Base-by-base conservation (phyloP, 2,888 invertebrate genomes). In the Theodoxus fluviatilis region DNA sequence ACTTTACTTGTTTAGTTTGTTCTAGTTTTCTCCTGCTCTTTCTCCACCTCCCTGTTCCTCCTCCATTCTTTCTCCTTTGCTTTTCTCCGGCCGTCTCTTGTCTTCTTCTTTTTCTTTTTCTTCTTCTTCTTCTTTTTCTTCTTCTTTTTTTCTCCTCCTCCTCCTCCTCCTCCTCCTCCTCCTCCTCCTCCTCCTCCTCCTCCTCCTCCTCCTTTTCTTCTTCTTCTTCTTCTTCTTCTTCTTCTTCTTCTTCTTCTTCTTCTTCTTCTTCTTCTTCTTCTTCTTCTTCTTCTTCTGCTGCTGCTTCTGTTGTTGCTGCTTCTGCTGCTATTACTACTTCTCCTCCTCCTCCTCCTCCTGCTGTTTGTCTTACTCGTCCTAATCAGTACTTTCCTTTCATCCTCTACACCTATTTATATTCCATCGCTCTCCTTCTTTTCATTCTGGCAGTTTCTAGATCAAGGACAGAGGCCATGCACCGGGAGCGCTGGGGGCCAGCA, bases 321-420 rank as follows among this genome's bases (percentile, higher is more conserved):
- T 37, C 37, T 66, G 15, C 35, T 47, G 43, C 38, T 66, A 22
- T 66, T 55, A 31, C 37, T 66, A 3, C 52, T 35, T 31, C 38
- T 55, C 37, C 7, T 55, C 61, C 38, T 52, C 33, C 38, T 38
- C 40, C 9, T 35, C 28, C 28, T 55, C 35, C 31, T 70, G 6
- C 22, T 43, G 33, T 47, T 40, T 33, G 15, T 67, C 25, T 31
- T 33, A 35, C 59, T 18, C 57, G 6, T 71, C 37, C 37, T 28
- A 28, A 22, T 47, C 22, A 12, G 15, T 47, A 9, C 31, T n/a
- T 33, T 2, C 33, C 33, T 65, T n/a, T 69, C 3, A 65, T 37
- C 33, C n/a, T 31, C 15, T 65, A 15, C 22, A 25, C n/a, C 38
- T 65, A 15, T 49, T 37, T 47, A 22, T 47, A 37, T 25, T 9